phyloP scores from a whole-genome alignment of 2,113 vertebrate species.

The Chrysochloris asiatica region DNA sequence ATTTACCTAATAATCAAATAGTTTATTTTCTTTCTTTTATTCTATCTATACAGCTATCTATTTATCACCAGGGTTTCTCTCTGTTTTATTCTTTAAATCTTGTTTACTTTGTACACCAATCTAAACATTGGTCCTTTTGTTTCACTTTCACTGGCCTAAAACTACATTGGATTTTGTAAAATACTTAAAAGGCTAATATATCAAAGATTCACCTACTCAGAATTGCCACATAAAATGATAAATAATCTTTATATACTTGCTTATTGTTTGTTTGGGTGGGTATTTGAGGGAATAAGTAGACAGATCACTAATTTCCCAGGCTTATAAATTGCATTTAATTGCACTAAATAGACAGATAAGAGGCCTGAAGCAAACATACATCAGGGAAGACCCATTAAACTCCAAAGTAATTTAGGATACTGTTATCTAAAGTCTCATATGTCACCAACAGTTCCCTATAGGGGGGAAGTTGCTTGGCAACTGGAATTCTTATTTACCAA shows the following conservation, averaged over 20 bases:
- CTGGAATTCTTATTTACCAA: constrained; percentile 70
- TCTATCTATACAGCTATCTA: too few relatives aligned
- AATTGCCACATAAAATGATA: constrained; percentile 30
- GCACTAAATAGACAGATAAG: not conserved
- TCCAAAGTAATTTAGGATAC: constrained; percentile 1
- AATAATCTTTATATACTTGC: not conserved
- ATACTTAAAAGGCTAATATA: not conserved
- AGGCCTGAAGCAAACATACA: not conserved
- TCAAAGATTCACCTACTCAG: not conserved
- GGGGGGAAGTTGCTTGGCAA: constrained; percentile 77
- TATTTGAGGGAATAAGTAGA: not conserved
- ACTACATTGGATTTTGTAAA: not conserved
- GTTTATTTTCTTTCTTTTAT: not conserved
- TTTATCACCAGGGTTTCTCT: not conserved
- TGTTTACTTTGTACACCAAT: not conserved
- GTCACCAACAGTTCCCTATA: constrained; percentile 2
- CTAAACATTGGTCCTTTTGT: not conserved
- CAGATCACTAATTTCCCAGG: not conserved
- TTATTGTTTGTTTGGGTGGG: not conserved
- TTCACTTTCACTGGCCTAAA: not conserved
- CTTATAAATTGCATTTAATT: constrained; percentile 23
- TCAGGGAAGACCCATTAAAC: not conserved
- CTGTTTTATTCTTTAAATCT: constrained; percentile 30
- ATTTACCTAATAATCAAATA: not conserved
- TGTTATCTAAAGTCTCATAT: constrained; percentile 28